Percentiles rank a stretch among this genome's conserved stretches.
These are phyloP conservation scores for Drosophila insularis DNA, from an alignment of 1,140 invertebrate species.

Conservation along the genomic window DNA sequence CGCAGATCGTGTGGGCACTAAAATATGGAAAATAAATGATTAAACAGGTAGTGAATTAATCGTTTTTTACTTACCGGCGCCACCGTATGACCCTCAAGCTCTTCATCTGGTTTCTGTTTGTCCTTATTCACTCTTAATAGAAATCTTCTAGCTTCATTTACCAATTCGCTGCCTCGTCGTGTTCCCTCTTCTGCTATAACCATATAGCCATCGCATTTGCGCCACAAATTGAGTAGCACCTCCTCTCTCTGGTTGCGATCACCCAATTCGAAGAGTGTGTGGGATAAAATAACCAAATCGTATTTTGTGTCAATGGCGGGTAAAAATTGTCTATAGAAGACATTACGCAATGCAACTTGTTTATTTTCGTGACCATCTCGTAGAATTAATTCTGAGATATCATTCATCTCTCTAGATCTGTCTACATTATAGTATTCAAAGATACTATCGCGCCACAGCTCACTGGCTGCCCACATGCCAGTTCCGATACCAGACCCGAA, in stretches of 20 bases:
- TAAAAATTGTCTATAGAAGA: conserved; percentile 91
- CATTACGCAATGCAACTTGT: conserved; percentile 84
- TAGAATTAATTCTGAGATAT: conserved; percentile 88
- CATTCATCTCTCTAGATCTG: conserved; percentile 90
- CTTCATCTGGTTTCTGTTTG: conserved; percentile 24
- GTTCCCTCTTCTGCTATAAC: conserved; percentile 93
- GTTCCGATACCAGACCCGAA: conserved; percentile 95
- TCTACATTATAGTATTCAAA: conserved; percentile 94
- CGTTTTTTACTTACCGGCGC: conserved; percentile 86
- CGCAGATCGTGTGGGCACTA: conserved; percentile 91
- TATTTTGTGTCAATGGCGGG: conserved; percentile 88
- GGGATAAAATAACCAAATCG: conserved; percentile 92
- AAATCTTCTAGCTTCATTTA: conserved; percentile 90
- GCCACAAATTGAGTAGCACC: conserved; percentile 91
- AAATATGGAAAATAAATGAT: conserved; percentile 44
- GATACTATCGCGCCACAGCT: conserved; percentile 87
- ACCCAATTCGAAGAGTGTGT: conserved; percentile 91
- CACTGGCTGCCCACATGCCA: conserved; percentile 90
- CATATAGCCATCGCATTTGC: conserved; percentile 91
- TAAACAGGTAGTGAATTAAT: background rate
- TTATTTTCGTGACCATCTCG: conserved; percentile 86
- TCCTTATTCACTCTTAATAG: conserved; percentile 84
- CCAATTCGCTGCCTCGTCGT: conserved; percentile 89
- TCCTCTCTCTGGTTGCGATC: conserved; percentile 86
- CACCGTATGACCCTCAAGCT: conserved; percentile 85